phyloP scores from a whole-genome alignment of 2,113 vertebrate species.

The Salminus brasiliensis region DNA sequence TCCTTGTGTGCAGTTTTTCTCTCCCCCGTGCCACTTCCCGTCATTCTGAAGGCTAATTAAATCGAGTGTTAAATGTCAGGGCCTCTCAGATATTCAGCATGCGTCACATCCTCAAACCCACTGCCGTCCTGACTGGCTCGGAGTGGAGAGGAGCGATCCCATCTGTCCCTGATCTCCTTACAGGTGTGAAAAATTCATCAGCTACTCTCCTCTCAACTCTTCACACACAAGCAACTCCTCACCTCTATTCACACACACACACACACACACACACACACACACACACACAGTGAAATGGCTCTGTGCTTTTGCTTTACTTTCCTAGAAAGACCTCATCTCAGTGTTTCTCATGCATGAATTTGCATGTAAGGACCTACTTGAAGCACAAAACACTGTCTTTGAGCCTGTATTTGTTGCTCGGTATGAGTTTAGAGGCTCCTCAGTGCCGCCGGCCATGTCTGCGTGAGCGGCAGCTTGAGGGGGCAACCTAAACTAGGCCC shows the following conservation, averaged over 20 bases:
- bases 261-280: neutral
- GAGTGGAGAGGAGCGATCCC: neutral
- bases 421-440: too few relatives aligned
- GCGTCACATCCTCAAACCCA: constrained; percentile 18
- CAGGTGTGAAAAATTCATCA: constrained; percentile 49
- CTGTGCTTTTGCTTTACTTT: neutral
- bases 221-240: neutral
- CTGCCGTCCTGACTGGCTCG: neutral
- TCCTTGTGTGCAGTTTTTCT: neutral
- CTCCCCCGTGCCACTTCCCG: neutral
- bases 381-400: too few relatives aligned
- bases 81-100: constrained; percentile 42
- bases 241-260: neutral
- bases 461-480: too few relatives aligned
- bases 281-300: neutral
- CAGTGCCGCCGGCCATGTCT: too few relatives aligned
- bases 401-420: too few relatives aligned
- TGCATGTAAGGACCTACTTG: too few relatives aligned
- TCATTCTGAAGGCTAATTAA: constrained; percentile 31
- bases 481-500: too few relatives aligned
- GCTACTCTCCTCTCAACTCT: neutral
- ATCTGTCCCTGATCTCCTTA: constrained; percentile 33
- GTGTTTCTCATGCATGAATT: too few relatives aligned
- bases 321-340: neutral
- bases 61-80: constrained; percentile 45